phyloP scores from a whole-genome alignment of 1,140 invertebrate species.

The Orussus abietinus region DNA sequence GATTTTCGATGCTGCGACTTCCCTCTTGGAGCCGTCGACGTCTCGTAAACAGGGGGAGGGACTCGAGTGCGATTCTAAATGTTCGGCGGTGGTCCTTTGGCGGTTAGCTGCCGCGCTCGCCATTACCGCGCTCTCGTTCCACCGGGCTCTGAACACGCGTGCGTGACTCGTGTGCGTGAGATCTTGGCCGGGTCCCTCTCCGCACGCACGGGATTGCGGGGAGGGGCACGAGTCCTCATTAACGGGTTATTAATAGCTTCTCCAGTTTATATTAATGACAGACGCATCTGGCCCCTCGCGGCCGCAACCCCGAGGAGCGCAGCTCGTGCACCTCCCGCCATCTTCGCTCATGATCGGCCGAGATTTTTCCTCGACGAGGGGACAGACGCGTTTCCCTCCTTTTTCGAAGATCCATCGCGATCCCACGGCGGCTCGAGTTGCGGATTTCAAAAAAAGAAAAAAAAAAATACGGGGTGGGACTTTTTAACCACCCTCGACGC shows the following conservation, averaged over 20 bases:
- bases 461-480: too few relatives aligned
- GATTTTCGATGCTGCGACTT: too few relatives aligned
- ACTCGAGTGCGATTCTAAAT: constrained; percentile 32
- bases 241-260: constrained; percentile 47
- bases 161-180: constrained; percentile 1
- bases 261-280: constrained; percentile 46
- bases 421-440: too few relatives aligned
- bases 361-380: too few relatives aligned
- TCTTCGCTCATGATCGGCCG: too few relatives aligned
- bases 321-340: too few relatives aligned
- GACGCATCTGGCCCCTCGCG: constrained; percentile 18
- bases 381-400: too few relatives aligned
- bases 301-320: neutral
- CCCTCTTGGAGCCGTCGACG: too few relatives aligned
- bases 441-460: neutral
- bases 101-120: constrained; percentile 20
- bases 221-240: constrained; percentile 39
- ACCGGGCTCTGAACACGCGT: too few relatives aligned
- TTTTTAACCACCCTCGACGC: too few relatives aligned
- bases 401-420: too few relatives aligned
- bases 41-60: constrained; percentile 2
- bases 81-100: constrained; percentile 33
- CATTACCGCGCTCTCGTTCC: constrained; percentile 12
- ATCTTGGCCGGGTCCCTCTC: constrained; percentile 8
- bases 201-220: constrained; percentile 23